Evolutionary conservation across 1,140 invertebrate genomes (phyloP).

Genomic region (Drosophila ercepeae): DNA sequence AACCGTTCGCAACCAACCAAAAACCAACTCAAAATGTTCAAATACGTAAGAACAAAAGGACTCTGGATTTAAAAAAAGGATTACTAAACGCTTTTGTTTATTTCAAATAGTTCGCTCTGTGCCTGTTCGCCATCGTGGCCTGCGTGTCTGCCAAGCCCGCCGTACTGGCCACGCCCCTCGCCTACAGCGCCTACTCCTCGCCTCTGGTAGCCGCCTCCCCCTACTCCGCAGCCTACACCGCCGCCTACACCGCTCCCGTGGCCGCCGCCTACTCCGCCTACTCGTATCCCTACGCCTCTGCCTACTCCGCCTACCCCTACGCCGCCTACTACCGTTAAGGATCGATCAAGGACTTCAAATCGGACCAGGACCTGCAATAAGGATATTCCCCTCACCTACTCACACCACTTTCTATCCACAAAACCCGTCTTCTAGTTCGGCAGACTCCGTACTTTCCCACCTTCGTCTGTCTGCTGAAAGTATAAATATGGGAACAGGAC

Average conservation of each 20-base stretch:
- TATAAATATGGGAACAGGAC: slow-evolving; percentile 32
- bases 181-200: slow-evolving; percentile 84
- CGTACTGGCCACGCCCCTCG: slow-evolving; percentile 63
- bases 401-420: neutral
- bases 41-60: slow-evolving; percentile 69
- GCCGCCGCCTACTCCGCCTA: slow-evolving; percentile 72
- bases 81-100: neutral
- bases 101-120: slow-evolving; percentile 62
- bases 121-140: slow-evolving; percentile 81
- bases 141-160: slow-evolving; percentile 76
- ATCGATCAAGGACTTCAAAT: slow-evolving; percentile 16
- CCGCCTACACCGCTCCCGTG: slow-evolving; percentile 68
- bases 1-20: slow-evolving; percentile 41
- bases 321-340: slow-evolving; percentile 74
- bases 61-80: neutral
- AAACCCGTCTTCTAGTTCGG: slow-evolving; percentile 45
- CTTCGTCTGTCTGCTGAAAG: slow-evolving; percentile 16
- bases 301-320: slow-evolving; percentile 70
- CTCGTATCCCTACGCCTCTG: slow-evolving; percentile 58
- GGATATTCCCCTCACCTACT: slow-evolving; percentile 1
- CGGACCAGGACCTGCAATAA: slow-evolving; percentile 7
- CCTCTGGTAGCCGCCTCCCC: slow-evolving; percentile 68
- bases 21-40: slow-evolving; percentile 63
- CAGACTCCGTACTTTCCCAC: neutral
- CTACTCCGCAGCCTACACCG: slow-evolving; percentile 74